Percentiles rank a stretch among this genome's conserved stretches.
Conservation (phyloP, 1,140 invertebrate species). For the Bombus affinis region DNA sequence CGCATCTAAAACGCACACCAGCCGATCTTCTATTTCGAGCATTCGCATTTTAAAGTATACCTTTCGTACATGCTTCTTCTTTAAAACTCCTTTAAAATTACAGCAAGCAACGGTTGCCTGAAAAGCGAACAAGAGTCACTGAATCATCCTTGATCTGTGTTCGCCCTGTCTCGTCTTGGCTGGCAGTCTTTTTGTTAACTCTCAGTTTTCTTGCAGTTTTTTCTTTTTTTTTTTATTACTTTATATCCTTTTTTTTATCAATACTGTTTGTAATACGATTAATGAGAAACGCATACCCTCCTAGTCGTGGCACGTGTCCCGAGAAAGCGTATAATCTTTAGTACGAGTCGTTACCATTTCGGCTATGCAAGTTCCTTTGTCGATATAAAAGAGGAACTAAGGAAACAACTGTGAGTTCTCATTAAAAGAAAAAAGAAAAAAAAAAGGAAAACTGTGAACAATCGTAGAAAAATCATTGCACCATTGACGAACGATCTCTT, state of each 20-base stretch:
- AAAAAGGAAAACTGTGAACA: background rate
- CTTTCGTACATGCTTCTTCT: background rate
- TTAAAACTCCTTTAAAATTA: background rate
- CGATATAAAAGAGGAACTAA: background rate
- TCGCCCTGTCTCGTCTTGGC: conserved; percentile 61
- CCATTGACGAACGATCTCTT: background rate
- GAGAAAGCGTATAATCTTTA: conserved; percentile 70
- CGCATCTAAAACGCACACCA: background rate
- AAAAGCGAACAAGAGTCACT: background rate
- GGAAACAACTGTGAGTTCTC: background rate
- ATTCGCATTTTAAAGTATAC: conserved; percentile 11
- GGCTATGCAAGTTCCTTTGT: background rate
- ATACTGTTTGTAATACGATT: conserved; percentile 82
- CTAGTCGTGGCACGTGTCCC: conserved; percentile 45
- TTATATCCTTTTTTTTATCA: conserved; percentile 61
- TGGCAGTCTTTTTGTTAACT: conserved; percentile 79
- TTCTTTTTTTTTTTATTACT: background rate
- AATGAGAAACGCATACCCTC: conserved; percentile 65
- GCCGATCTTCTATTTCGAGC: background rate
- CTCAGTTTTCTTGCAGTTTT: conserved; percentile 64
- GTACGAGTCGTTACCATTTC: conserved; percentile 61
- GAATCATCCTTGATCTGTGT: conserved; percentile 1
- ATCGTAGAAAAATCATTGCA: conserved; percentile 22
- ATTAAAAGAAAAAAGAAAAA: background rate
- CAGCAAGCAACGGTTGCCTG: background rate